Conservation (phyloP, 2,888 invertebrate species). For the Thecophora atra region DNA sequence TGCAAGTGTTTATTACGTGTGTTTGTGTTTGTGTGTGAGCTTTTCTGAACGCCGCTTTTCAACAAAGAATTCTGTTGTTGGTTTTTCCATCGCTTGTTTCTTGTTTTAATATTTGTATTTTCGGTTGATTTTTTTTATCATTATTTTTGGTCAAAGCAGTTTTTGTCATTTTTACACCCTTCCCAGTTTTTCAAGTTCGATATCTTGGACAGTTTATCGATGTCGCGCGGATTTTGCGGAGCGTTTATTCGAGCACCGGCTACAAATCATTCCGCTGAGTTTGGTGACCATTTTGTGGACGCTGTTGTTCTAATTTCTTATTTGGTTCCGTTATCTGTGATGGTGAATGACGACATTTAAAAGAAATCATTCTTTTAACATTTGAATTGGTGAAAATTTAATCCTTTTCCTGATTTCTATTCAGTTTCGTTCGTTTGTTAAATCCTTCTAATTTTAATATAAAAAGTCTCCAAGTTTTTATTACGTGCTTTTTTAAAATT, state of each 20-base stretch:
- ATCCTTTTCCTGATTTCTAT: too few relatives aligned
- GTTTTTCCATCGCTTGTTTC: background rate
- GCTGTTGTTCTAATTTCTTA: background rate
- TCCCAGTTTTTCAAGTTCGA: slow-evolving; percentile 31
- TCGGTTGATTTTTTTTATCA: too few relatives aligned
- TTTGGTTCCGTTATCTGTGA: too few relatives aligned
- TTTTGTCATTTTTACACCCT: slow-evolving; percentile 1
- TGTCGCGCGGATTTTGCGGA: slow-evolving; percentile 51
- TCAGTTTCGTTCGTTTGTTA: background rate
- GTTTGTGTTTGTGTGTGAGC: too few relatives aligned
- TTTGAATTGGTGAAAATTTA: too few relatives aligned
- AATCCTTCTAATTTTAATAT: background rate
- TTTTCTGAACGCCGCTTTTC: background rate
- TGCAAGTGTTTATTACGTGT: too few relatives aligned
- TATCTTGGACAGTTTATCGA: slow-evolving; percentile 58
- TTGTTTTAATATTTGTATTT: background rate
- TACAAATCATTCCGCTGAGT: background rate
- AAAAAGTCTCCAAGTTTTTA: background rate
- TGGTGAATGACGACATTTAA: background rate
- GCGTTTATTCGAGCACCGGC: slow-evolving; percentile 11
- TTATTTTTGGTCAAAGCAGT: slow-evolving; percentile 1
- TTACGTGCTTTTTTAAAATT: too few relatives aligned
- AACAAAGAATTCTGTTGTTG: slow-evolving; percentile 31
- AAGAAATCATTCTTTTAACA: too few relatives aligned
- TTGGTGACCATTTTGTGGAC: background rate